Evolutionary conservation across 1,140 invertebrate species (phyloP).

Genomic region (Dufourea novaeangliae): DNA sequence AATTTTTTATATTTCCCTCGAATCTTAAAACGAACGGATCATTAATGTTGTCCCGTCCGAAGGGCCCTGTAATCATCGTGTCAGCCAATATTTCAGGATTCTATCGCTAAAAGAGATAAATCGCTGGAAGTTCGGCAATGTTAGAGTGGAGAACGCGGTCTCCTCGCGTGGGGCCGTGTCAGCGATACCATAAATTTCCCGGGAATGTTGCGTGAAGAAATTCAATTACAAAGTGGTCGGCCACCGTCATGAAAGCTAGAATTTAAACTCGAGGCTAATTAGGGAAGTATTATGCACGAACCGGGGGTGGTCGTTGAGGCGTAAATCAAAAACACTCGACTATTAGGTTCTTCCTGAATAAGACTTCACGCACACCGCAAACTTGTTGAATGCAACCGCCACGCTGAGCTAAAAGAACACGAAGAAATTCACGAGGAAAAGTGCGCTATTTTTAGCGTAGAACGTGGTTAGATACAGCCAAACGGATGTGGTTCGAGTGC

Average conservation of each 20-base stretch:
- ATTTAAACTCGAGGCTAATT: slow-evolving; percentile 4
- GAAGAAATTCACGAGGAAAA: not conserved
- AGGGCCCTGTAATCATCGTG: too few relatives aligned
- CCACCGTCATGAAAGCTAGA: not conserved
- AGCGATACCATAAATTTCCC: not conserved
- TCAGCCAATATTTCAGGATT: not conserved
- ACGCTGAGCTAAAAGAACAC: not conserved
- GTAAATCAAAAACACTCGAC: not conserved
- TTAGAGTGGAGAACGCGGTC: not conserved
- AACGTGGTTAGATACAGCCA: too few relatives aligned
- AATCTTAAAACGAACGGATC: too few relatives aligned
- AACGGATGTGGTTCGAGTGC: slow-evolving; percentile 7
- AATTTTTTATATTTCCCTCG: too few relatives aligned
- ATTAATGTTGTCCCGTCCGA: too few relatives aligned
- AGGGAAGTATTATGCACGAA: not conserved
- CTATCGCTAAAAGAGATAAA: not conserved
- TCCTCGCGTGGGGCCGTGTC: not conserved
- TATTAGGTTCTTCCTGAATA: not conserved
- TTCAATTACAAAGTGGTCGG: not conserved
- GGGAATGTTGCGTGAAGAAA: not conserved
- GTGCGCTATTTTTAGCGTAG: not conserved
- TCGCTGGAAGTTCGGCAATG: not conserved
- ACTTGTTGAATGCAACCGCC: not conserved
- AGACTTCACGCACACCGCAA: not conserved
- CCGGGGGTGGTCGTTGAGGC: too few relatives aligned